phyloP scores from a whole-genome alignment of 2,113 vertebrate genomes.

The Alethe diademata region DNA sequence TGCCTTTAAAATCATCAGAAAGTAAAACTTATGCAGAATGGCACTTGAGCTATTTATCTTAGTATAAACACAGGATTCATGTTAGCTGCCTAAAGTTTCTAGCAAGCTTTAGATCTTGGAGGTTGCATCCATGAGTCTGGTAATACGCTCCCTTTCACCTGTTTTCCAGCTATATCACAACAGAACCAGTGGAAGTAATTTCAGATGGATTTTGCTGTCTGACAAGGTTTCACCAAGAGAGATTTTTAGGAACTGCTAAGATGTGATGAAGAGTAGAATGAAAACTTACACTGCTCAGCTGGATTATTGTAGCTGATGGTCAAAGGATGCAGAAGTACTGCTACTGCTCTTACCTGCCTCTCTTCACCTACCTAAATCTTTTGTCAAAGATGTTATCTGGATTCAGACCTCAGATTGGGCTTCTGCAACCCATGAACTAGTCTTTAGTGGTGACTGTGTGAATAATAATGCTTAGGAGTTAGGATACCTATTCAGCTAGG shows the following conservation, averaged over 20 bases:
- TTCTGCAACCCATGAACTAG: background rate
- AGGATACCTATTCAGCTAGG: accelerated
- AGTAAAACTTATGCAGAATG: background rate
- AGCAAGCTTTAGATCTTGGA: background rate
- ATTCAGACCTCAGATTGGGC: background rate
- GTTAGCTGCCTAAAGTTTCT: background rate
- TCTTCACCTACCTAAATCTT: background rate
- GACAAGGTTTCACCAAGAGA: background rate
- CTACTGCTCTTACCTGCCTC: background rate
- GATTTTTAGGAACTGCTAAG: background rate
- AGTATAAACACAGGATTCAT: background rate
- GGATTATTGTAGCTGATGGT: background rate
- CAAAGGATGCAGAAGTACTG: background rate
- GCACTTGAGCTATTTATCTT: background rate
- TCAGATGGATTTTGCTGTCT: background rate
- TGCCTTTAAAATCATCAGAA: background rate
- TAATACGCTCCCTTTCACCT: background rate
- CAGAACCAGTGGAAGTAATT: background rate
- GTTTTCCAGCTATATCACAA: background rate
- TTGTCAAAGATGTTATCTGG: background rate
- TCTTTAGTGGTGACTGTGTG: background rate
- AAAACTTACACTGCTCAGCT: background rate
- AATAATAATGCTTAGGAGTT: background rate
- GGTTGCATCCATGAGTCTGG: background rate
- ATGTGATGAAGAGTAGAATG: background rate